phyloP scores from a whole-genome alignment of 2,797 vertebrate species.

The Muscicapa striata region DNA sequence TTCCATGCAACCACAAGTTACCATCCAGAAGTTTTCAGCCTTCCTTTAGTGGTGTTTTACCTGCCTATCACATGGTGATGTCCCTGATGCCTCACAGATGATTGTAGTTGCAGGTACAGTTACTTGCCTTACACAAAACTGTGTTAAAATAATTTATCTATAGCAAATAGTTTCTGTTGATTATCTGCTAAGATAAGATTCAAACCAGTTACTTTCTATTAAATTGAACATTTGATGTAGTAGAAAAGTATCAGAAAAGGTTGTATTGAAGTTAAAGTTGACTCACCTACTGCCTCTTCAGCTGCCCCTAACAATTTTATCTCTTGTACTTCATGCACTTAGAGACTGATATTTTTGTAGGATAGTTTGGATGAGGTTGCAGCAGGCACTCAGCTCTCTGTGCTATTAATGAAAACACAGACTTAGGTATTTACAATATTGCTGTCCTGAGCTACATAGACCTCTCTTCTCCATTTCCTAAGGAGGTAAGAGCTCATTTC shows the following conservation, averaged over 20 bases:
- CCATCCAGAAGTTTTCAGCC: background rate
- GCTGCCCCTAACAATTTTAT: background rate
- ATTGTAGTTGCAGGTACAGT: background rate
- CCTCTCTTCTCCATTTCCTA: background rate
- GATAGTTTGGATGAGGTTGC: background rate
- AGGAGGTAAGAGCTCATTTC: background rate
- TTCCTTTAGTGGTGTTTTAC: background rate
- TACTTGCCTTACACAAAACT: background rate
- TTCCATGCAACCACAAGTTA: background rate
- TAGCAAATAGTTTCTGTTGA: background rate
- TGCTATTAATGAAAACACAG: background rate
- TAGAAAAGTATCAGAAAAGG: background rate
- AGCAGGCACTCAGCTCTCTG: background rate
- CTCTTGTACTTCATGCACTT: background rate
- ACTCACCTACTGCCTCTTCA: background rate
- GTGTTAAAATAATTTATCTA: background rate
- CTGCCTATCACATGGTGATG: background rate
- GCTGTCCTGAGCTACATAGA: background rate
- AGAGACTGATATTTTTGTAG: background rate
- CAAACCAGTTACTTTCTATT: background rate
- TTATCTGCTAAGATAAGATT: background rate
- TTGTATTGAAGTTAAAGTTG: background rate
- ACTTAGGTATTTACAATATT: background rate
- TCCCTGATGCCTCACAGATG: background rate
- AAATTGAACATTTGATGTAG: background rate